phyloP scores from a whole-genome alignment of 1,140 invertebrate species.

The Drosophila biarmipes region DNA sequence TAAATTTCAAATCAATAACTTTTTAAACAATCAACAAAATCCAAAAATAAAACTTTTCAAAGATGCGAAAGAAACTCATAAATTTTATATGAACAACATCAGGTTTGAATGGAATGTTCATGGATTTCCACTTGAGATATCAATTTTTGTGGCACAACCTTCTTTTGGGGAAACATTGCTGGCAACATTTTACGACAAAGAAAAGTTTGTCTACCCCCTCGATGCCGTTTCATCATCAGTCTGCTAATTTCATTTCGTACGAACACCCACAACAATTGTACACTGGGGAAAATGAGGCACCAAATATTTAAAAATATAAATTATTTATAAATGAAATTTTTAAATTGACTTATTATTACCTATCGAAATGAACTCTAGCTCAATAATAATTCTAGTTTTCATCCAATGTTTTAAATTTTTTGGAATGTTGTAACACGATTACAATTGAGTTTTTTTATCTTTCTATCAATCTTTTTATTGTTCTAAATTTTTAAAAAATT shows the following conservation, averaged over 20 bases:
- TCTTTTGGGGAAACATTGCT: constrained; percentile 30
- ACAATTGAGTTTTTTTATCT: neutral
- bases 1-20: constrained; percentile 30
- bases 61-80: constrained; percentile 25
- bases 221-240: neutral
- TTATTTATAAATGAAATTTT: no score
- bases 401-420: no score
- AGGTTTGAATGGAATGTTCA: constrained; percentile 30
- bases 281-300: neutral
- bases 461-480: neutral
- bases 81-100: constrained; percentile 31
- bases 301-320: neutral
- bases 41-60: constrained; percentile 16
- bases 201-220: constrained; percentile 30
- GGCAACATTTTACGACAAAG: constrained; percentile 27
- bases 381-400: no score
- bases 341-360: no score
- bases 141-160: constrained; percentile 7
- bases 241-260: constrained; percentile 35
- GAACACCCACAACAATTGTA: constrained; percentile 10
- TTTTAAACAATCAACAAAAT: constrained; percentile 13
- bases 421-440: no score
- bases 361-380: no score
- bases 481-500: neutral
- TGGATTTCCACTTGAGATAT: constrained; percentile 44